Evolutionary conservation across 37 sponge, comb jelly and placozoan genomes (phyloP).

Genomic region (Crambe crambe): DNA sequence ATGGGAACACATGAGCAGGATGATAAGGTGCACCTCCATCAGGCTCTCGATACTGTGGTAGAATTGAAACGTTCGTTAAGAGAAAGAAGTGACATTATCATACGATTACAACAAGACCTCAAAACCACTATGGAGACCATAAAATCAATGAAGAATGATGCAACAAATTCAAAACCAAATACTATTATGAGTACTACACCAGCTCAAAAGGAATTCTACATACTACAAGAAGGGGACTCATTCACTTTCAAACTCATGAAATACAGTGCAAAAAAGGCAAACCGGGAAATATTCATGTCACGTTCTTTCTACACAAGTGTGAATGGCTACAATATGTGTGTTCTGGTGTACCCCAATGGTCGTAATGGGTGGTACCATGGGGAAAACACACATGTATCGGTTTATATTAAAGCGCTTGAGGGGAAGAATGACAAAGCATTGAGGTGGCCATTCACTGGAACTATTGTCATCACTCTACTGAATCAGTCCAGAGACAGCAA

Average conservation of each 20-base stretch:
- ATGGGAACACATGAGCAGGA: slow-evolving; percentile 10
- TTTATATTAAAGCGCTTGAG: background rate
- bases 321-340: slow-evolving; percentile 44
- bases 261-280: background rate
- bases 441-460: slow-evolving; percentile 5
- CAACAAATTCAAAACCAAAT: background rate
- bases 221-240: no score
- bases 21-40: no score
- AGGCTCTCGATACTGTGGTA: no score
- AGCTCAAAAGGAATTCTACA: no score
- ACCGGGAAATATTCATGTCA: background rate
- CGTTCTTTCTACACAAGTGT: slow-evolving; percentile 15
- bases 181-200: background rate
- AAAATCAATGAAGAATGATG: background rate
- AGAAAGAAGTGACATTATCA: background rate
- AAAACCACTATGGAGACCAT: background rate
- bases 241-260: background rate
- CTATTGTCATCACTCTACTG: background rate
- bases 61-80: no score
- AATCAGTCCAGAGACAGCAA: background rate
- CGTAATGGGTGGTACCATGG: slow-evolving; percentile 4
- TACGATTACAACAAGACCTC: background rate
- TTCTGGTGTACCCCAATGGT: slow-evolving; percentile 14
- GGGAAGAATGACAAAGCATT: slow-evolving; percentile 25
- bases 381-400: slow-evolving; percentile 36